Evolutionary conservation across 2,888 invertebrate genomes (phyloP), one percentile per base, ranked within the genome.

Genomic region (Nephrocerus scutellatus): DNA sequence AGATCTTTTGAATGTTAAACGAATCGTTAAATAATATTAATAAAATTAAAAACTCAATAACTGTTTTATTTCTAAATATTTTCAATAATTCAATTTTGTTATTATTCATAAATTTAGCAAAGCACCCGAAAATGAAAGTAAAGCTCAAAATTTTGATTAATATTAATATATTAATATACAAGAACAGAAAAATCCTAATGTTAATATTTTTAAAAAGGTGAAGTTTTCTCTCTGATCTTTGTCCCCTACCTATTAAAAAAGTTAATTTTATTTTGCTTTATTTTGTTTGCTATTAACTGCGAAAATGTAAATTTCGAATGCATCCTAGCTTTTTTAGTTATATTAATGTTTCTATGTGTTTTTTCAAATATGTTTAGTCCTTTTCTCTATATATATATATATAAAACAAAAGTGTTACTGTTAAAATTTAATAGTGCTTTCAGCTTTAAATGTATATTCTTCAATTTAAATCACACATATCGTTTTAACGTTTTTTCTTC

Each of bases 201-300:
- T n/a, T n/a, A n/a, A 24, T 23, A 20, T 24, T 36, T 12, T 12
- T 28, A 55, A 56, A 63, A 63, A 66, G 63, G 63, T 63, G 63
- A 63, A 63, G 66, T 63, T 63, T 63, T 59, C 63, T 63, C 63
- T 62, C 66, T 28, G 41, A 47, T 43, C 34, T 51, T 39, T 45
- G 39, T 30, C n/a, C n/a, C n/a, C n/a, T n/a, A n/a, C n/a, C n/a
- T n/a, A n/a, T 37, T 36, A 32, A 49, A 53, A 47, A 34, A 18
- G n/a, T 34, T 43, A 25, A 19, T 21, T 31, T 43, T 47, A 34
- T 45, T 32, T 39, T 44, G 45, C 39, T 46, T 30, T 49, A 51
- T 49, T 49, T 47, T 43, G 9, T 41, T 30, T 39, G 16, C 19
- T 38, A 44, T 49, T 54, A 55, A 46, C 39, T 47, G 36, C 41